These are phyloP conservation scores for Aldabrachelys gigantea DNA, from an alignment of 2,113 vertebrate species.

Conservation along the genomic window DNA sequence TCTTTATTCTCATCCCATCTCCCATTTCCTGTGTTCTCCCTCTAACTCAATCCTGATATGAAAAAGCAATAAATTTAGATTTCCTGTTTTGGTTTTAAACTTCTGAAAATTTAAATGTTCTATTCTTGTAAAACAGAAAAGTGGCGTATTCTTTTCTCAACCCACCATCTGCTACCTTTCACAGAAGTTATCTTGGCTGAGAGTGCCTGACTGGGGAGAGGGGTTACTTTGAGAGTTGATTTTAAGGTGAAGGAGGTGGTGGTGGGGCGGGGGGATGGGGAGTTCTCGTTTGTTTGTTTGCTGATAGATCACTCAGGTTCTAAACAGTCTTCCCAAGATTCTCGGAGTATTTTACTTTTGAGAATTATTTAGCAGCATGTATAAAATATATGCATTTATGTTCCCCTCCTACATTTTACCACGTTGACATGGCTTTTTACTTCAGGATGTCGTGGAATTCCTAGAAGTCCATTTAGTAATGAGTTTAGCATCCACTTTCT, in stretches of 20 bases:
- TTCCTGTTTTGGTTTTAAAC: neutral
- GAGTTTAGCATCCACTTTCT: neutral
- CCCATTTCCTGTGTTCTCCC: neutral
- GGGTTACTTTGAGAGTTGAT: neutral
- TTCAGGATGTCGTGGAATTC: neutral
- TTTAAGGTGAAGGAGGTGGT: neutral
- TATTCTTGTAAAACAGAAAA: neutral
- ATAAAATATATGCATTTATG: neutral
- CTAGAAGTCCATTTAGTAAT: neutral
- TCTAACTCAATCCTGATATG: neutral
- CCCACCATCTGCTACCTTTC: rapidly evolving
- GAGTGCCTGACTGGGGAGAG: neutral
- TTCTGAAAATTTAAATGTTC: rapidly evolving
- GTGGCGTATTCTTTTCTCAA: neutral
- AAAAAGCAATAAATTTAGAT: too few relatives aligned
- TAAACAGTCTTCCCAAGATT: neutral
- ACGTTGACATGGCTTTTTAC: neutral
- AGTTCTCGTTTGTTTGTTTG: neutral
- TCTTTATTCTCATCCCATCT: neutral
- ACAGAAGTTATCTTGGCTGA: neutral
- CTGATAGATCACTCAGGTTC: neutral
- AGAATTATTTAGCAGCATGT: neutral
- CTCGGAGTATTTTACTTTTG: neutral
- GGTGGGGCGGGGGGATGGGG: too few relatives aligned
- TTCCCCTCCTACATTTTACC: neutral